Base-by-base conservation (phyloP, 2,888 invertebrate species). In the Lepidocyrtoides sp. region DNA sequence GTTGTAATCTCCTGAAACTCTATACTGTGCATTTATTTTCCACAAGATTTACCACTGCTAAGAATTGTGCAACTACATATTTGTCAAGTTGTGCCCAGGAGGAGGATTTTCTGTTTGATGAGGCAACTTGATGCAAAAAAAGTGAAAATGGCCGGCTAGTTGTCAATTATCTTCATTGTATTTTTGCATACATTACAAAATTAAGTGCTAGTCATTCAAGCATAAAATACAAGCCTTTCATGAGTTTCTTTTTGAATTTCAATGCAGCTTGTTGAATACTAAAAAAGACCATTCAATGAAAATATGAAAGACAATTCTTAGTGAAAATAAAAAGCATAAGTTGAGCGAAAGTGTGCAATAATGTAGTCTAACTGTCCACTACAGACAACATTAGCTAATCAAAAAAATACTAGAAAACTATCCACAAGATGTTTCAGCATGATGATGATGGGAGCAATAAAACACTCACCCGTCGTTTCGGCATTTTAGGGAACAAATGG, bases 401-500 rank as follows among this genome's bases (percentile, higher is more conserved):
- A n/a, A n/a, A n/a, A n/a, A n/a, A n/a, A n/a, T n/a, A n/a, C n/a
- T n/a, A n/a, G n/a, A n/a, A n/a, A n/a, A n/a, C n/a, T n/a, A n/a
- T n/a, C n/a, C n/a, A n/a, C n/a, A 36, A 36, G 36, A 36, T 36
- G 36, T 36, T 2, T 36, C 36, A 4, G 36, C 36, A 7, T 36
- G 36, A 66, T 8, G 44, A 17, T 41, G 72, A 72, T 23, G 32
- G 0, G 44, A 72, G 51, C 44, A 75, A 26, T 75, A 75, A 51
- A 41, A 41, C 29, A 81, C 93, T 91, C 85, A 93, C 92, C 23
- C 91, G 54, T 48, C 94, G 89, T 66, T 95, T 94, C 26, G 95
- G 94, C 5, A 95, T 94, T 14, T 95, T 95, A 0, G 96, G 96
- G 91, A 95, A 95, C 54, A 95, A 93, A 92, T 96, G 96, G 2